Percentiles rank a stretch among this genome's conserved stretches.
Conservation (phyloP, 2,888 invertebrate species). For the Nymphalis c-album region DNA sequence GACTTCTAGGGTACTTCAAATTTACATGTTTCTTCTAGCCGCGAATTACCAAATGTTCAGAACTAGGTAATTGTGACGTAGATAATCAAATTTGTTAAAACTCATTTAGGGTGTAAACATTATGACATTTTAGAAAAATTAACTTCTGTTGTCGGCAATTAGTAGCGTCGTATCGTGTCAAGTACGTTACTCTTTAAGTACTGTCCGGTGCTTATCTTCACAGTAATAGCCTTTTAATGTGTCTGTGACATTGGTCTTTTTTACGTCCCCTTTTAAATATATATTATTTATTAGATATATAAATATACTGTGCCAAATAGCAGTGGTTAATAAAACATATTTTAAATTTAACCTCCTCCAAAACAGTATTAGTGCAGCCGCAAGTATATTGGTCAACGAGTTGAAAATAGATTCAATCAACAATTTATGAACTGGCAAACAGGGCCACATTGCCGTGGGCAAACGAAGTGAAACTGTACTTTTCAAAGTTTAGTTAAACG, state of each 20-base stretch:
- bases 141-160: slow-evolving; percentile 36
- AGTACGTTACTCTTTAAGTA: slow-evolving; percentile 37
- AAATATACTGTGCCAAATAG: neutral
- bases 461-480: slow-evolving; percentile 21
- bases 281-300: neutral
- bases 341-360: neutral
- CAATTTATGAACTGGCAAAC: slow-evolving; percentile 1
- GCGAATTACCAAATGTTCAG: slow-evolving; percentile 13
- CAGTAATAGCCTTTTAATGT: slow-evolving; percentile 30
- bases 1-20: too few species aligned
- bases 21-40: neutral
- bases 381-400: neutral
- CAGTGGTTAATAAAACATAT: neutral
- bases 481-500: slow-evolving; percentile 22
- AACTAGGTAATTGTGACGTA: slow-evolving; percentile 4
- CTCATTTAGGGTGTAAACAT: slow-evolving; percentile 33
- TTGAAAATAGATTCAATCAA: slow-evolving; percentile 14
- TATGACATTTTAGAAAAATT: slow-evolving; percentile 39
- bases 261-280: neutral
- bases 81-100: slow-evolving; percentile 26
- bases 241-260: slow-evolving; percentile 12
- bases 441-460: slow-evolving; percentile 5
- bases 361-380: neutral
- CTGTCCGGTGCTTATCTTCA: slow-evolving; percentile 27
- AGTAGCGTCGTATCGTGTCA: slow-evolving; percentile 37